Percentiles rank a stretch among this genome's conserved stretches.
phyloP scores from a whole-genome alignment of 2,888 invertebrate species.

The Papilio demoleus region DNA sequence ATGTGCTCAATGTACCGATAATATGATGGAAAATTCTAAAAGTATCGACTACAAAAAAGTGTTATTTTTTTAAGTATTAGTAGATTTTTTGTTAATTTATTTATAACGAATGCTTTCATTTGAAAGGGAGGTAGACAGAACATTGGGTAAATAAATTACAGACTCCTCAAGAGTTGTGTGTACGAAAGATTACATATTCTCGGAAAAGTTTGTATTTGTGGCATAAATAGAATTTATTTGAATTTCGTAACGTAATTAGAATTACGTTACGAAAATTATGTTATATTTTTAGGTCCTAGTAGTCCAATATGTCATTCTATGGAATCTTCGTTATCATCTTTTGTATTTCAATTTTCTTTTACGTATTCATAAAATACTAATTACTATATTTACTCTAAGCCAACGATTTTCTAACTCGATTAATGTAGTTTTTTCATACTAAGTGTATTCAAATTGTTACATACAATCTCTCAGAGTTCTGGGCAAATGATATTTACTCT shows the following conservation, averaged over 20 bases:
- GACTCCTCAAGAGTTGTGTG: conserved; percentile 6
- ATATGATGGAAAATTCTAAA: conserved; percentile 66
- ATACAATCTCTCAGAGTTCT: background rate
- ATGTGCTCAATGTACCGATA: conserved; percentile 76
- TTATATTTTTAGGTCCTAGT: no score
- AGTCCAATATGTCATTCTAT: no score
- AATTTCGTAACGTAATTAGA: background rate
- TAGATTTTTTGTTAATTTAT: conserved; percentile 80
- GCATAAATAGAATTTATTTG: background rate
- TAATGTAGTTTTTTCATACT: background rate
- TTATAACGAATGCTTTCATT: conserved; percentile 55
- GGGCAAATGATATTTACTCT: conserved; percentile 13
- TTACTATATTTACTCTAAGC: no score
- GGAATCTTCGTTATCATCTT: no score
- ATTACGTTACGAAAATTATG: no score
- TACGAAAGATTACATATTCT: conserved; percentile 4
- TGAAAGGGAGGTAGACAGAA: conserved; percentile 34
- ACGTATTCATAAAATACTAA: no score
- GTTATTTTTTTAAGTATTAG: no score
- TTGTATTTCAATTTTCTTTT: no score
- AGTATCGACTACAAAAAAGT: conserved; percentile 58
- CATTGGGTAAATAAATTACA: conserved; percentile 43
- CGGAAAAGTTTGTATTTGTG: background rate
- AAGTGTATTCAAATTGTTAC: background rate
- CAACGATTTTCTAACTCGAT: no score